A percentile compares a stretch with the other conserved stretches of the same genome.
phyloP scores from a whole-genome alignment of 92 coral and sea anemone genomes.

The Phenganax subtilis region DNA sequence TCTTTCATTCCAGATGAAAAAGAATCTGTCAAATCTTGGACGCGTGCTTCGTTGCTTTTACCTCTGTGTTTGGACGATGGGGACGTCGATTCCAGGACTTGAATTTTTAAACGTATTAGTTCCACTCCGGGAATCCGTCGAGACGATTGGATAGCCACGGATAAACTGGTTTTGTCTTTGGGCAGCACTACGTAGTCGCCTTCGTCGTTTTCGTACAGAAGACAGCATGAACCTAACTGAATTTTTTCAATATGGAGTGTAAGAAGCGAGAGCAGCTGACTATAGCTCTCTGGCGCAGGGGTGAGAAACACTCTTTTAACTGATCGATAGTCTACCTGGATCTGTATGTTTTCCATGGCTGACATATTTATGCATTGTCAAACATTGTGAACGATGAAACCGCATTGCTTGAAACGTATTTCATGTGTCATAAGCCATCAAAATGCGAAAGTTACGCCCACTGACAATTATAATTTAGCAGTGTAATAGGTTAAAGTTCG shows the following conservation, averaged over 20 bases:
- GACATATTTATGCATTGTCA: no score
- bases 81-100: neutral
- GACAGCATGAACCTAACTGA: neutral
- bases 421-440: neutral
- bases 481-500: neutral
- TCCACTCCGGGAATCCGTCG: conserved; percentile 13
- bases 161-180: conserved; percentile 6
- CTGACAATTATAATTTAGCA: neutral
- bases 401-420: no score
- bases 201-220: conserved; percentile 26
- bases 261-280: neutral
- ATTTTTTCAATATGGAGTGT: neutral
- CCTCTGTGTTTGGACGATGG: no score
- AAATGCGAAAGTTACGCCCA: conserved; percentile 1
- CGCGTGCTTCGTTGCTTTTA: no score
- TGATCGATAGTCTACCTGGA: no score
- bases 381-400: no score
- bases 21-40: no score
- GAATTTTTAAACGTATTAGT: neutral
- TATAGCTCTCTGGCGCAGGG: neutral
- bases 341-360: no score
- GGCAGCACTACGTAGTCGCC: conserved; percentile 16
- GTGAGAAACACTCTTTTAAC: neutral
- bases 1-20: no score
- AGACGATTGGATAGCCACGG: conserved; percentile 26